Conservation (phyloP, 2,797 vertebrate genomes). For the Chelidonichthys spinosus region DNA sequence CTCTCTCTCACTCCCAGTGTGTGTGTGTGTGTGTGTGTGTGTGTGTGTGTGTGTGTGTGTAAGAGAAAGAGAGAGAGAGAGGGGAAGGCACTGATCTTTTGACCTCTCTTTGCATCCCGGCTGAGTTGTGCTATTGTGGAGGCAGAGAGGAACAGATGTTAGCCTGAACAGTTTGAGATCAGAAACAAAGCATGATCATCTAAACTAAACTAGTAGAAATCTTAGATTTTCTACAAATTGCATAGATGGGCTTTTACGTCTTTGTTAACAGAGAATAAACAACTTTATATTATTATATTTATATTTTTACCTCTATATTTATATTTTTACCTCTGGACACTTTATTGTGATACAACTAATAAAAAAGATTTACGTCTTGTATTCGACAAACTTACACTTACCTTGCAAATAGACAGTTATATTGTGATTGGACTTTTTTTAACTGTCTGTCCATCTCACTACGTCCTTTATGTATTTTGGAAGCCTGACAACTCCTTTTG, state of each 20-base stretch:
- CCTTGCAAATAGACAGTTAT: constrained; percentile 69
- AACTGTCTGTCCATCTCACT: constrained; percentile 64
- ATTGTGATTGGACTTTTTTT: constrained; percentile 70
- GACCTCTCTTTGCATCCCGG: constrained; percentile 82
- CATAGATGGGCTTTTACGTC: too few relatives aligned
- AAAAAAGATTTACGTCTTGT: constrained; percentile 29
- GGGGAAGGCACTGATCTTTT: constrained; percentile 82
- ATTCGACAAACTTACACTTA: constrained; percentile 51
- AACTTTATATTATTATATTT: too few relatives aligned
- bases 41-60: constrained; percentile 31
- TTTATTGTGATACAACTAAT: constrained; percentile 2
- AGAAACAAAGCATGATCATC: constrained; percentile 54
- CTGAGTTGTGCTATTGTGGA: constrained; percentile 82
- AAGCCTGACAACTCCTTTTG: constrained; percentile 71
- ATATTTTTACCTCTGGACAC: neutral
- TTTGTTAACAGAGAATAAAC: too few relatives aligned
- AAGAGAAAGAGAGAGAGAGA: constrained; percentile 3
- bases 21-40: constrained; percentile 29
- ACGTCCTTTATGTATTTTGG: constrained; percentile 81
- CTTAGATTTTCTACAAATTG: neutral
- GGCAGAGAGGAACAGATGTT: constrained; percentile 83
- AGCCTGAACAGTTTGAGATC: constrained; percentile 64
- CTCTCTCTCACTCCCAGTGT: neutral
- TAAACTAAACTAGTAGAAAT: constrained; percentile 32
- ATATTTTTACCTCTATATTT: neutral